These are phyloP conservation scores for Scaptodrosophila lebanonensis DNA, from an alignment of 1,140 invertebrate genomes.

Conservation along the genomic window DNA sequence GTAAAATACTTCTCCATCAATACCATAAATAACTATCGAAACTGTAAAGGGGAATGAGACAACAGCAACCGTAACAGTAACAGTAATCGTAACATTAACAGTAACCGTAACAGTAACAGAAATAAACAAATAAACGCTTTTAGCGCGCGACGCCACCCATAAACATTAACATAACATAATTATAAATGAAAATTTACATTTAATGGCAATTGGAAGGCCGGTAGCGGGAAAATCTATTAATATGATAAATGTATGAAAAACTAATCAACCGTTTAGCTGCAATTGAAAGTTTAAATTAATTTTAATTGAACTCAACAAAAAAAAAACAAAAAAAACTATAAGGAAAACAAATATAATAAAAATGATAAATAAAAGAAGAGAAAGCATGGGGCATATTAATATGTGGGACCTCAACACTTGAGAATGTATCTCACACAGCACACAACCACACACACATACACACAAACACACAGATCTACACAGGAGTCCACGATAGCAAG, in stretches of 20 bases:
- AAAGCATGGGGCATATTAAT: constrained; percentile 26
- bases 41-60: no score
- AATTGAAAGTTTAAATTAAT: constrained; percentile 62
- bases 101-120: neutral
- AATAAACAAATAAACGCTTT: constrained; percentile 41
- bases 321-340: constrained; percentile 13
- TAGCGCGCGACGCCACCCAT: constrained; percentile 67
- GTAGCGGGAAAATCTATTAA: constrained; percentile 16
- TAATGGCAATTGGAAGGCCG: no score
- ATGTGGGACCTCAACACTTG: constrained; percentile 38
- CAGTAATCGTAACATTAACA: constrained; percentile 2
- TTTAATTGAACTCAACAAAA: constrained; percentile 34
- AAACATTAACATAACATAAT: constrained; percentile 34
- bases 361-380: neutral
- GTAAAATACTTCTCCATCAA: no score
- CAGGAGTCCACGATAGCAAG: no score
- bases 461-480: no score
- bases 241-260: constrained; percentile 44
- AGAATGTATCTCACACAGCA: constrained; percentile 14
- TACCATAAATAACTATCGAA: no score
- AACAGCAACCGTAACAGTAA: constrained; percentile 7
- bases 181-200: neutral
- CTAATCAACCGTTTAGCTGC: constrained; percentile 65
- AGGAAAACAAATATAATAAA: neutral
- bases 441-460: neutral